Conservation (phyloP, 2,888 invertebrate genomes). For the Eupeodes luniger region DNA sequence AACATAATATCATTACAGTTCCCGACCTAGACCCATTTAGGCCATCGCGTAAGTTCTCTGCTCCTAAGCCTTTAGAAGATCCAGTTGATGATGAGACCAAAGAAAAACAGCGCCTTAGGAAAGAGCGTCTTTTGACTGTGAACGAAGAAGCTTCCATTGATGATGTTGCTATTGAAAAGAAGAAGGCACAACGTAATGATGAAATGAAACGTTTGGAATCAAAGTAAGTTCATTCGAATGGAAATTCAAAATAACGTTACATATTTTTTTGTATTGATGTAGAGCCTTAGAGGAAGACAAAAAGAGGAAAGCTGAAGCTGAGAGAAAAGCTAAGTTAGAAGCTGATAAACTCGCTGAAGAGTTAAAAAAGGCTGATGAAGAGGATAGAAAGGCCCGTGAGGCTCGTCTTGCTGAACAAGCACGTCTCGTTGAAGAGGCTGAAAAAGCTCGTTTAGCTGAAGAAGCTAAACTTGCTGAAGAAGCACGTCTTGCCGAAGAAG, state of each 20-base stretch:
- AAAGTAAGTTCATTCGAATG: constrained; percentile 77
- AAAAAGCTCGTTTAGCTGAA: constrained; percentile 83
- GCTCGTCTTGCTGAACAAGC: constrained; percentile 84
- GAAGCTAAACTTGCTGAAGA: constrained; percentile 83
- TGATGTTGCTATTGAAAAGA: constrained; percentile 84
- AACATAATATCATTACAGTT: constrained; percentile 80
- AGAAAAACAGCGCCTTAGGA: constrained; percentile 87
- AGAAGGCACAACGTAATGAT: constrained; percentile 85
- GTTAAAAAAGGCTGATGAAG: constrained; percentile 77
- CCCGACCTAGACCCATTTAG: constrained; percentile 88
- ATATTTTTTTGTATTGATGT: constrained; percentile 14
- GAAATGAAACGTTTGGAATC: constrained; percentile 85
- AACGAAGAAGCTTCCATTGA: constrained; percentile 83
- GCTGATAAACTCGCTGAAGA: constrained; percentile 78
- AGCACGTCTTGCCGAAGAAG: constrained; percentile 84
- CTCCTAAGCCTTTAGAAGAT: constrained; percentile 86
- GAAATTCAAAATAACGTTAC: not conserved
- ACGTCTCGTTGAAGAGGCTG: constrained; percentile 79
- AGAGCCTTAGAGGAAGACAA: constrained; percentile 86
- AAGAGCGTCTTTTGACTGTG: constrained; percentile 86
- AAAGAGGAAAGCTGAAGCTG: constrained; percentile 85
- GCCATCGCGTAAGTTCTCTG: constrained; percentile 89
- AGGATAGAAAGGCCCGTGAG: constrained; percentile 79
- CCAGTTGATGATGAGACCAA: constrained; percentile 86
- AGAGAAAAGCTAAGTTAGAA: constrained; percentile 83